phyloP scores from a whole-genome alignment of 2,113 vertebrate species.

The Rafetus swinhoei region DNA sequence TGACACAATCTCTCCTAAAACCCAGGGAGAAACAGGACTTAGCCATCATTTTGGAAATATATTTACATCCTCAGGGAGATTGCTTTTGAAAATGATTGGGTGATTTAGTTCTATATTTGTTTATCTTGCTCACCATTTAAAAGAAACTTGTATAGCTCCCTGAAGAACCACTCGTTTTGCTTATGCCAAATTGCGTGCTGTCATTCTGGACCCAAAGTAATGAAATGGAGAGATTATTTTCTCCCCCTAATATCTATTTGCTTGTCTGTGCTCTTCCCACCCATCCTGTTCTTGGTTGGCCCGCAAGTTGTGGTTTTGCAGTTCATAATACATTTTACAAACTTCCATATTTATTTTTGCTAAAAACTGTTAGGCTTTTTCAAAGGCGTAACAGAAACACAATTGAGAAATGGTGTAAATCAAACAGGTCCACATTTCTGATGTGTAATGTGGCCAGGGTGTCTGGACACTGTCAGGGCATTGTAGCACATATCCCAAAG shows the following conservation, averaged over 20 bases:
- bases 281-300: slow-evolving; percentile 41
- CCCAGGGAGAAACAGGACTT: slow-evolving; percentile 62
- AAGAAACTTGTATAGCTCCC: not conserved
- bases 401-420: slow-evolving; percentile 73
- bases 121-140: slow-evolving; percentile 57
- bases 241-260: slow-evolving; percentile 21
- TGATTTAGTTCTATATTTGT: slow-evolving; percentile 24
- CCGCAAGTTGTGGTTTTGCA: slow-evolving; percentile 49
- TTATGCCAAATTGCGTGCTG: not conserved
- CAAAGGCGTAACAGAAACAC: slow-evolving; percentile 70
- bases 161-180: slow-evolving; percentile 24
- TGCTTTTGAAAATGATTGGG: slow-evolving; percentile 68
- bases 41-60: slow-evolving; percentile 67
- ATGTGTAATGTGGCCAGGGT: slow-evolving; percentile 60
- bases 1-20: slow-evolving; percentile 68
- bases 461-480: slow-evolving; percentile 86
- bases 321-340: slow-evolving; percentile 58
- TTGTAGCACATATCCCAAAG: slow-evolving; percentile 75
- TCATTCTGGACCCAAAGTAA: not conserved
- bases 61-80: slow-evolving; percentile 67
- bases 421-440: slow-evolving; percentile 74
- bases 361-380: slow-evolving; percentile 65
- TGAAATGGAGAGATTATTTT: slow-evolving; percentile 32
- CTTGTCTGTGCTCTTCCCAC: slow-evolving; percentile 41
- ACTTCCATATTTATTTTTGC: slow-evolving; percentile 68